phyloP scores from a whole-genome alignment of 2,888 invertebrate species.

The Agrochola lota region DNA sequence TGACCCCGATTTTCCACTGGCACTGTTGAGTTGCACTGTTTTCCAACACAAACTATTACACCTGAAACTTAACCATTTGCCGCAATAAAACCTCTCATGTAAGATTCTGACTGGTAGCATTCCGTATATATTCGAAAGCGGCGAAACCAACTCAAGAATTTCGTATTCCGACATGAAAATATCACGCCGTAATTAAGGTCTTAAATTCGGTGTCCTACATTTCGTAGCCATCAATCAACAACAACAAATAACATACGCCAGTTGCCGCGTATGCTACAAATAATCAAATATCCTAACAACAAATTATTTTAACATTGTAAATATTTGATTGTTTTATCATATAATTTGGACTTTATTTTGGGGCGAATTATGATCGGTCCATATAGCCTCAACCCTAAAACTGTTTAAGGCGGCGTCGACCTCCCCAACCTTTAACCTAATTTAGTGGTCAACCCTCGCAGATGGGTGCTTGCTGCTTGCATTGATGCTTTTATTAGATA shows the following conservation, averaged over 20 bases:
- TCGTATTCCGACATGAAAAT: constrained; percentile 45
- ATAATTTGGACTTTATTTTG: constrained; percentile 80
- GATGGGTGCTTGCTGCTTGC: constrained; percentile 74
- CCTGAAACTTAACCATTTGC: constrained; percentile 14
- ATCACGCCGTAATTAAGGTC: constrained; percentile 46
- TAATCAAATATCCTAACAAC: constrained; percentile 25
- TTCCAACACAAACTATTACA: constrained; percentile 21
- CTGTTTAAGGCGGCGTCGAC: constrained; percentile 76
- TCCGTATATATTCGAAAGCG: constrained; percentile 46
- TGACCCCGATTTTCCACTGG: constrained; percentile 76
- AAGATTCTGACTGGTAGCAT: constrained; percentile 9
- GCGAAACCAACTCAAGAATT: constrained; percentile 39
- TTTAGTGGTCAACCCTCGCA: constrained; percentile 80
- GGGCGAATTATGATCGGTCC: constrained; percentile 80
- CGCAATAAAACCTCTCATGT: constrained; percentile 27
- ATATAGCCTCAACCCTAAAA: constrained; percentile 81
- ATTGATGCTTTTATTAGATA: constrained; percentile 82
- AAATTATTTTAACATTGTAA: constrained; percentile 47
- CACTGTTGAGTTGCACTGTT: constrained; percentile 15
- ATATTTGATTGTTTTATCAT: constrained; percentile 72
- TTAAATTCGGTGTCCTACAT: constrained; percentile 47
- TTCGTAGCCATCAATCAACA: constrained; percentile 53
- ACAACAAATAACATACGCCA: constrained; percentile 42
- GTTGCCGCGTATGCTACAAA: constrained; percentile 33
- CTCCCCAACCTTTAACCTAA: constrained; percentile 85